phyloP scores from a whole-genome alignment of 1,140 invertebrate species.

The Myzus persicae region DNA sequence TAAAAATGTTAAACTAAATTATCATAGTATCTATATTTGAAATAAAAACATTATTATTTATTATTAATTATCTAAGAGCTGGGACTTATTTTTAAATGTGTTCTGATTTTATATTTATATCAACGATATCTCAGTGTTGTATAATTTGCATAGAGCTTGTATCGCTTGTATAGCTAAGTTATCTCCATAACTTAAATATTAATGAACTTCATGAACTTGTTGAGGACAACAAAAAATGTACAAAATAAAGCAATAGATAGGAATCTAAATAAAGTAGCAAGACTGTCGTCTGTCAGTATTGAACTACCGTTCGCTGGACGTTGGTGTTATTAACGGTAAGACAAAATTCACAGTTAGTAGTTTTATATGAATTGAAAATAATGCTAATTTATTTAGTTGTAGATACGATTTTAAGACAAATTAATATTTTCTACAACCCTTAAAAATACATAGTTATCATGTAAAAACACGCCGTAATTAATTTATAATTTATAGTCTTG shows the following conservation, averaged over 20 bases:
- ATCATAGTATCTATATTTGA: not conserved
- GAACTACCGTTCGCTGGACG: not conserved
- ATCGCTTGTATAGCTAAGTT: too few relatives aligned
- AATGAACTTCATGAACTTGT: not conserved
- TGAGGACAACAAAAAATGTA: not conserved
- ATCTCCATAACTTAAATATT: not conserved
- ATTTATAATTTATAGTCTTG: not conserved
- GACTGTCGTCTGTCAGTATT: not conserved
- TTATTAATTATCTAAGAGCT: not conserved
- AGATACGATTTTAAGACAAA: not conserved
- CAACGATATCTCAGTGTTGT: not conserved
- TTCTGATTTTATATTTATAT: not conserved
- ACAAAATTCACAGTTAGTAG: not conserved
- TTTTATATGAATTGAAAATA: not conserved
- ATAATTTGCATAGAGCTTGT: not conserved
- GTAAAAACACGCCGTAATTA: not conserved
- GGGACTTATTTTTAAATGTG: not conserved
- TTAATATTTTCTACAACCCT: not conserved
- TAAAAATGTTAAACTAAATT: too few relatives aligned
- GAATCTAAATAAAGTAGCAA: not conserved
- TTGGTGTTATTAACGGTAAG: not conserved
- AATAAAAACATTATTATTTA: not conserved
- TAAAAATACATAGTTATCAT: not conserved
- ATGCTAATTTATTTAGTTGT: not conserved
- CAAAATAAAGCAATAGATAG: not conserved